These are phyloP conservation scores for Aldabrachelys gigantea DNA, from an alignment of 2,113 vertebrate species.

Conservation along the genomic window DNA sequence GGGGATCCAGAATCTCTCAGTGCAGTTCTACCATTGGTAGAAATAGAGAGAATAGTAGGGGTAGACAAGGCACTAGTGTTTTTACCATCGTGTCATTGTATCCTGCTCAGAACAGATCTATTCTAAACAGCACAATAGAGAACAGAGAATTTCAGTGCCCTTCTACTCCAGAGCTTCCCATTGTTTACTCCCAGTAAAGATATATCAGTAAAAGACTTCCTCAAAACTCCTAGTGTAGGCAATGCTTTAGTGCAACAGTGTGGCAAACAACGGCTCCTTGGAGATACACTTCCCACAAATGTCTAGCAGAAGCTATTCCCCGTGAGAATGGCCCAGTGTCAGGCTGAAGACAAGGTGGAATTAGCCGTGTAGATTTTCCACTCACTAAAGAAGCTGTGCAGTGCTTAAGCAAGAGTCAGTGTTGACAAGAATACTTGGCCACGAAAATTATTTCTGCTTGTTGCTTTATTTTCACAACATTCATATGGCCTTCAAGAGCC, in stretches of 20 bases:
- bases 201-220: background rate
- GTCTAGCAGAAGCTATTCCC: background rate
- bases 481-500: background rate
- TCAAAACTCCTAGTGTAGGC: background rate
- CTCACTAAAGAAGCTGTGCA: background rate
- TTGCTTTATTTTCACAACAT: background rate
- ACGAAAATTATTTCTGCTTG: background rate
- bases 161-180: background rate
- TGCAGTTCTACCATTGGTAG: background rate
- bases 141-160: background rate
- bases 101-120: background rate
- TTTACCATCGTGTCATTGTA: background rate
- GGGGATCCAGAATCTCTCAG: background rate
- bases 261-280: background rate
- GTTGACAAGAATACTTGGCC: background rate
- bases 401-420: background rate
- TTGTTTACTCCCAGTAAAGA: background rate
- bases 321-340: background rate
- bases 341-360: background rate
- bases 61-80: background rate
- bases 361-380: background rate
- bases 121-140: background rate
- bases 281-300: background rate
- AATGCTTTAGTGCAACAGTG: background rate
- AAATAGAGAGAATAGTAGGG: rapidly evolving